Evolutionary conservation across 1,140 invertebrate genomes (phyloP), one percentile per base, ranked within the genome.

Genomic region (Maconellicoccus hirsutus): DNA sequence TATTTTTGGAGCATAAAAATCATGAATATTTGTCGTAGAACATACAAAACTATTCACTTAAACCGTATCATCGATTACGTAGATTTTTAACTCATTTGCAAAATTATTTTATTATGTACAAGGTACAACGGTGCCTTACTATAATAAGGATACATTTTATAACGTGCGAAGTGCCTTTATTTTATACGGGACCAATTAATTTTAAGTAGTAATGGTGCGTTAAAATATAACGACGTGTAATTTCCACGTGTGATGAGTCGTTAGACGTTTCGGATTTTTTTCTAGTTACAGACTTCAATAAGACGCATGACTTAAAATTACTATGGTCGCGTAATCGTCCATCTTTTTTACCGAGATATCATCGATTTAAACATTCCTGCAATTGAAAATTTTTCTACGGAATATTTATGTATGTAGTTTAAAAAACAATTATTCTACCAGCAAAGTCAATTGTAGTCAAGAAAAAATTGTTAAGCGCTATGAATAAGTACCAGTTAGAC

Each of bases 141-240:
- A 23, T 23, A 66, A 25, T 66, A 66, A 66, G 61, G 61, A 26
- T 25, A 22, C 4, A 19, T 66, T 61, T 7, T 61, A 10, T 23
- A 66, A 26, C 25, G 19, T 66, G 25, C 21, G 21, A 66, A 25
- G 61, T 66, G 61, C 61, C 61, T 66, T 66, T 23, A 3, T 66
- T 66, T 26, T 66, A 25, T 66, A 25, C 42, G 61, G 61, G 61
- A 66, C 61, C 61, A 66, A 66, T 25, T 66, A 6, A 25, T 66
- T 23, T 23, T 23, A 66, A 66, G 21, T 66, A 7, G 4, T n/a
- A n/a, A n/a, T n/a, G n/a, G n/a, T n/a, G n/a, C n/a, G n/a, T n/a
- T n/a, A n/a, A n/a, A n/a, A n/a, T n/a, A n/a, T n/a, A n/a, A n/a
- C n/a, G n/a, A n/a, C n/a, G n/a, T n/a, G n/a, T n/a, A n/a, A n/a